Evolutionary conservation across 2,888 invertebrate genomes (phyloP).

Genomic region (Trichopria drosophilae): DNA sequence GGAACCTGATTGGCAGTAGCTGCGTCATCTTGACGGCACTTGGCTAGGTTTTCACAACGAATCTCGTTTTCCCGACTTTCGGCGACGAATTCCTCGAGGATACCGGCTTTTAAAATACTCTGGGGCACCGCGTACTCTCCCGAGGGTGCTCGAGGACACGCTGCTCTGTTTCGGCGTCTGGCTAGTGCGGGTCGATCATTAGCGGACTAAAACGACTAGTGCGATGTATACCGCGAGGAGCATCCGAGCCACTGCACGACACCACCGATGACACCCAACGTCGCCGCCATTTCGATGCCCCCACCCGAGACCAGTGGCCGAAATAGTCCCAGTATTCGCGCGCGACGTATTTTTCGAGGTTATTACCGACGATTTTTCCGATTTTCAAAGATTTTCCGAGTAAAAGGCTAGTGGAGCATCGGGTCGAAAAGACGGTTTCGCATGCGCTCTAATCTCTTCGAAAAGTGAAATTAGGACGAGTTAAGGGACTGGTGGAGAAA

Average conservation of each 20-base stretch:
- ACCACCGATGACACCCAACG: conserved; percentile 53
- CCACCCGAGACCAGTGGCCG: no score
- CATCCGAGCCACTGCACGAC: background rate
- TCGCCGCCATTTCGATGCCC: conserved; percentile 51
- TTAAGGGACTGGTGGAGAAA: no score
- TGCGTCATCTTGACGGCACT: conserved; percentile 65
- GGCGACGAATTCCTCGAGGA: conserved; percentile 16
- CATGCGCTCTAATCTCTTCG: no score
- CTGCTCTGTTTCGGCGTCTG: conserved; percentile 11
- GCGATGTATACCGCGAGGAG: conserved; percentile 3
- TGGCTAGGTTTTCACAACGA: background rate
- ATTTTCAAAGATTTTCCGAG: no score
- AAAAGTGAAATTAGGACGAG: no score
- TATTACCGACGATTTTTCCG: no score
- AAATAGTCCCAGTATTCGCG: no score
- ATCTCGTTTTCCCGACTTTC: background rate
- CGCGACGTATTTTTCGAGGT: no score
- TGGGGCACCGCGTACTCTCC: conserved; percentile 6
- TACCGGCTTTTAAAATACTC: conserved; percentile 4
- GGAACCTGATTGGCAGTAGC: conserved; percentile 94
- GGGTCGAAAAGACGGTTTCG: no score
- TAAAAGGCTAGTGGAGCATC: no score
- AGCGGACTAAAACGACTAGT: conserved; percentile 45
- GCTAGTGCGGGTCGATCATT: conserved; percentile 35
- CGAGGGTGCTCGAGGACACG: conserved; percentile 10